Percentiles rank a stretch among this genome's conserved stretches.
phyloP scores from a whole-genome alignment of 2,797 vertebrate genomes.

The Sebastolobus alascanus region DNA sequence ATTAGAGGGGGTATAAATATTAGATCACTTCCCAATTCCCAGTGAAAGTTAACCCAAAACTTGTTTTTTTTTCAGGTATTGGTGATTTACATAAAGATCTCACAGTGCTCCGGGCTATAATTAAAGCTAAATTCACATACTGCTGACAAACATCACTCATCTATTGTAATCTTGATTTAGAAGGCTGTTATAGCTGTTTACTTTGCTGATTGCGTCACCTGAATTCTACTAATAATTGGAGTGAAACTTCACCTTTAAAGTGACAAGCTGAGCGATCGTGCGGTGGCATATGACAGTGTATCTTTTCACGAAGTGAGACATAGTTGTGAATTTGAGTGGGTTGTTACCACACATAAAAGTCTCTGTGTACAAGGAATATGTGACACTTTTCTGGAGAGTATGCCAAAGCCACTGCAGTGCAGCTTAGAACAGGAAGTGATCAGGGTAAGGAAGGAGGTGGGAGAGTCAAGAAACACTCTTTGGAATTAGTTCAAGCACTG shows the following conservation, averaged over 20 bases:
- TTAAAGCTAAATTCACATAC: conserved; percentile 47
- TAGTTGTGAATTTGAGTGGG: conserved; percentile 56
- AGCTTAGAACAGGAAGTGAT: conserved; percentile 69
- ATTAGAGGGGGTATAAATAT: conserved; percentile 80
- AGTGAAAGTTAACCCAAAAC: conserved; percentile 66
- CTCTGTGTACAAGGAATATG: conserved; percentile 58
- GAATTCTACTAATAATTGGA: conserved; percentile 50
- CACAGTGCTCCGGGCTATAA: conserved; percentile 47
- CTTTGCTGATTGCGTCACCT: conserved; percentile 50
- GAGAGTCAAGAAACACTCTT: conserved; percentile 63
- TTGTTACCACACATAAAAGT: conserved; percentile 71
- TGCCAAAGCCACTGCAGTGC: conserved; percentile 60
- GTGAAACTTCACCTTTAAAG: conserved; percentile 51
- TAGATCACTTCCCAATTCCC: conserved; percentile 71
- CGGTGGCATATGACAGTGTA: conserved; percentile 54
- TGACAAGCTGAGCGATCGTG: conserved; percentile 33
- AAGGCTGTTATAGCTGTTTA: conserved; percentile 42
- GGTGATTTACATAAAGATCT: conserved; percentile 66
- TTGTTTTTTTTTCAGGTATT: conserved; percentile 47
- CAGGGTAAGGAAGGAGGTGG: conserved; percentile 68
- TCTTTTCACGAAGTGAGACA: conserved; percentile 50
- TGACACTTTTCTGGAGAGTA: conserved; percentile 65
- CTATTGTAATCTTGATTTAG: conserved; percentile 19
- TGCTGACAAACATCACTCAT: conserved; percentile 49
- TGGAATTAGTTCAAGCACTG: conserved; percentile 66